Conservation (phyloP, 2,888 invertebrate genomes). For the Hypomecis punctinalis region DNA sequence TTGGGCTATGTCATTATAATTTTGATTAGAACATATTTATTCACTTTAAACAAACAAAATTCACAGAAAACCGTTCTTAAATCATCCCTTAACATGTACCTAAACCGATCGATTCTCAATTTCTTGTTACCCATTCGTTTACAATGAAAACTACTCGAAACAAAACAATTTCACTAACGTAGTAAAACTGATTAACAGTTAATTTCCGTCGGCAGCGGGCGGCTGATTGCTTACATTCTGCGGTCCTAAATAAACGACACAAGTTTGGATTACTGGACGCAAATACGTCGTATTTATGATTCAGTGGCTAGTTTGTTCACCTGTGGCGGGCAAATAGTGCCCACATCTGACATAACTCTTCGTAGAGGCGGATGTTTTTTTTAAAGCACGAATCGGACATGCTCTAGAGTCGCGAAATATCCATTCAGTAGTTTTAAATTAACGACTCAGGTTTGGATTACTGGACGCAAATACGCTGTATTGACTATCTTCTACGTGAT, state of each 20-base stretch:
- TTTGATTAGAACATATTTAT: too few relatives aligned
- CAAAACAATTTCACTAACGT: slow-evolving; percentile 12
- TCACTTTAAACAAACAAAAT: too few relatives aligned
- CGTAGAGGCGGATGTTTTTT: too few relatives aligned
- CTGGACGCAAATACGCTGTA: slow-evolving; percentile 51
- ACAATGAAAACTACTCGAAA: slow-evolving; percentile 3
- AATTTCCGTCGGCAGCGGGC: slow-evolving; percentile 26
- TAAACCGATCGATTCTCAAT: too few relatives aligned
- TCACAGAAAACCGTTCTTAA: too few relatives aligned
- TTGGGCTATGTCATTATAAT: too few relatives aligned
- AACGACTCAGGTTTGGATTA: slow-evolving; percentile 52
- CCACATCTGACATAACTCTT: slow-evolving; percentile 43
- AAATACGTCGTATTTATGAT: slow-evolving; percentile 57
- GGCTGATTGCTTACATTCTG: slow-evolving; percentile 41
- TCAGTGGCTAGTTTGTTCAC: slow-evolving; percentile 57
- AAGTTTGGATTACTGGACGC: slow-evolving; percentile 49
- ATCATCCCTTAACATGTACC: too few relatives aligned
- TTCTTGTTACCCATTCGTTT: background rate
- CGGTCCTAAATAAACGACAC: slow-evolving; percentile 60
- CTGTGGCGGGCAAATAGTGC: slow-evolving; percentile 54
- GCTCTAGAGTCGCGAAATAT: too few relatives aligned
- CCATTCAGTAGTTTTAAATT: slow-evolving; percentile 56
- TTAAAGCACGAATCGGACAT: too few relatives aligned
- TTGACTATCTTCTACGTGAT: too few relatives aligned
- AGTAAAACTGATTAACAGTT: slow-evolving; percentile 46